A percentile compares a stretch with the other conserved stretches of the same genome.
These are phyloP conservation scores for Sarcoramphus papa DNA, from an alignment of 2,797 vertebrate genomes.

Conservation along the genomic window DNA sequence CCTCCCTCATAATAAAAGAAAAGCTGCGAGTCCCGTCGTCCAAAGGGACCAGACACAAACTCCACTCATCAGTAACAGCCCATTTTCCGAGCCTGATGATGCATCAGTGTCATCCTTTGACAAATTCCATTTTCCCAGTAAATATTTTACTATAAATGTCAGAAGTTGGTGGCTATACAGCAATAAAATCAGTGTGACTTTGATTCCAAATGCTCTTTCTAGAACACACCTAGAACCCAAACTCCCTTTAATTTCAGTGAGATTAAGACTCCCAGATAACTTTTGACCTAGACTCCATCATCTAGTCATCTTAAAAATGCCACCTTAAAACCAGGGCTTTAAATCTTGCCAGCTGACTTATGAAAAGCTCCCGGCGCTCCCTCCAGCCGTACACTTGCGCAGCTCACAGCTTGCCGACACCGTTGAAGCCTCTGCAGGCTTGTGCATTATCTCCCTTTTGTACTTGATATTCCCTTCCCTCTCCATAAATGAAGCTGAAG, in stretches of 20 bases:
- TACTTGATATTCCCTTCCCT: slow-evolving; percentile 20
- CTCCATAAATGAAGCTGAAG: slow-evolving; percentile 27
- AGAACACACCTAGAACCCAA: background rate
- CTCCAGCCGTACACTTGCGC: background rate
- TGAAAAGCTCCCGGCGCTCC: background rate
- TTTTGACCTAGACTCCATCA: background rate
- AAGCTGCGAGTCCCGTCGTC: background rate
- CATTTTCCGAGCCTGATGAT: background rate
- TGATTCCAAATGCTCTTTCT: background rate
- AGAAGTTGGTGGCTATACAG: background rate
- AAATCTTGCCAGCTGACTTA: background rate
- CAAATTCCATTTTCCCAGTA: background rate
- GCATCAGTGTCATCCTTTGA: background rate
- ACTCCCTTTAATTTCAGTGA: background rate
- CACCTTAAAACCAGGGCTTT: background rate
- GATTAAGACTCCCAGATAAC: background rate
- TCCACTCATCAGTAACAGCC: background rate
- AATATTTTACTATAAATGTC: background rate
- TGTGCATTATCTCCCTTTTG: background rate
- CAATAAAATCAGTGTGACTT: background rate
- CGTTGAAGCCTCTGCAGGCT: background rate
- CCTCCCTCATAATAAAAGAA: background rate
- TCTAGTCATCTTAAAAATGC: background rate
- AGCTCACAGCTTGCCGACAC: background rate
- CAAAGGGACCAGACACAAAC: background rate